phyloP scores from a whole-genome alignment of 92 coral and sea anemone genomes.

The Porites evermanni region DNA sequence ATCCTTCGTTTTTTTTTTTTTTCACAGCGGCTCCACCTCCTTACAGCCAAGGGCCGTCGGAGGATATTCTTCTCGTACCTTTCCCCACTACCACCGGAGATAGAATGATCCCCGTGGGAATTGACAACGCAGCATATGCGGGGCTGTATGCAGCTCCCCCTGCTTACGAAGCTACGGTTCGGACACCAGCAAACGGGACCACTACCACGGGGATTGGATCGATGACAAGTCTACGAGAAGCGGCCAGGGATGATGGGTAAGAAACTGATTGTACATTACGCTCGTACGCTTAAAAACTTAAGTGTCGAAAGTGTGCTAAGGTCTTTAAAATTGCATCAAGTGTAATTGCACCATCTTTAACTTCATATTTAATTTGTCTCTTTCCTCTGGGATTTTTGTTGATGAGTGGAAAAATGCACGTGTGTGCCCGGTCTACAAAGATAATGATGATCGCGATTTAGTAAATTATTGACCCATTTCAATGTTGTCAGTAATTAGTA shows the following conservation, averaged over 20 bases:
- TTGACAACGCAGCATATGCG: conserved; percentile 49
- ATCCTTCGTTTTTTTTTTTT: neutral
- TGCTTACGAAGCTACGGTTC: conserved; percentile 57
- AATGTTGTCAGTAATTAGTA: too few species aligned
- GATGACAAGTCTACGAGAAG: conserved; percentile 74
- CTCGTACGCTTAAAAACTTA: neutral
- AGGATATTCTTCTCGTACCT: conserved; percentile 44
- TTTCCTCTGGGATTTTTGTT: too few species aligned
- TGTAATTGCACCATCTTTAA: too few species aligned
- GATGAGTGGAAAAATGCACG: too few species aligned
- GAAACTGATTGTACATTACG: neutral
- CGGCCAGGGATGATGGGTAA: conserved; percentile 63
- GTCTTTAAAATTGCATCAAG: too few species aligned
- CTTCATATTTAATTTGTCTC: too few species aligned
- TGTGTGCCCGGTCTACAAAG: too few species aligned
- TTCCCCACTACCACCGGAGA: conserved; percentile 41
- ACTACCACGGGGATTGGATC: conserved; percentile 85
- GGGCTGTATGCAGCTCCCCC: conserved; percentile 77
- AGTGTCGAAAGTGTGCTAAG: too few species aligned
- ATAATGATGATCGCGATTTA: too few species aligned
- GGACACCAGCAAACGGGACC: conserved; percentile 20
- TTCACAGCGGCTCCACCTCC: conserved; percentile 80
- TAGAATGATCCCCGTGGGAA: conserved; percentile 30
- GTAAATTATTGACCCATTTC: too few species aligned
- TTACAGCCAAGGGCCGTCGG: conserved; percentile 62